phyloP scores from a whole-genome alignment of 2,888 invertebrate genomes.

The Tipula vernalis region DNA sequence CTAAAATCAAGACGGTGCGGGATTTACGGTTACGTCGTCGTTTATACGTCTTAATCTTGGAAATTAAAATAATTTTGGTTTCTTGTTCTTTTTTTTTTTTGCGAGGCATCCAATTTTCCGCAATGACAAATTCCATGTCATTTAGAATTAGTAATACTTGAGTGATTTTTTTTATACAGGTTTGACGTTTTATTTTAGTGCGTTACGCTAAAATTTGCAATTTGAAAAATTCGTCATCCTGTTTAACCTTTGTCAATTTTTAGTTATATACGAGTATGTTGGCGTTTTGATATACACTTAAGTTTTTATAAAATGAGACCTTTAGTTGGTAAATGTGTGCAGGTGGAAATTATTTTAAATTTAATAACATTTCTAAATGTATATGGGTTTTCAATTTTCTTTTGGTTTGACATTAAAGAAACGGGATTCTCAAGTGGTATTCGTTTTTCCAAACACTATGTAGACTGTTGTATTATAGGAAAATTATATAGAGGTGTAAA shows the following conservation, averaged over 20 bases:
- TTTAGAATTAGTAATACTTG: neutral
- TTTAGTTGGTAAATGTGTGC: neutral
- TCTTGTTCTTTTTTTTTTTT: neutral
- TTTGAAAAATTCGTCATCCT: neutral
- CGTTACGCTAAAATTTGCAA: neutral
- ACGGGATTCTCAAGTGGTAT: neutral
- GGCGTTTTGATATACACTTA: neutral
- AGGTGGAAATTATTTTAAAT: neutral
- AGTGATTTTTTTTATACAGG: neutral
- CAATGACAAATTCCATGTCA: neutral
- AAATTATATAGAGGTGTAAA: neutral
- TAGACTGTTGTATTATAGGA: neutral
- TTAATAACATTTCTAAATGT: neutral
- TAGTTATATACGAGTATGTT: neutral
- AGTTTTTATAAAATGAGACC: neutral
- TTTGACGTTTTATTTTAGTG: neutral
- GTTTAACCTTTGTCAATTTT: neutral
- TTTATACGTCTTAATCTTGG: neutral
- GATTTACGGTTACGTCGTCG: neutral
- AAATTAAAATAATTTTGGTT: neutral
- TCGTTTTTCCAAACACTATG: neutral
- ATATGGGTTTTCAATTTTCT: neutral
- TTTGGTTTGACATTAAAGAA: neutral
- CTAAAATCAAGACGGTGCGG: neutral
- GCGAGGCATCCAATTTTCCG: neutral